These are phyloP conservation scores for Selene dorsalis DNA, from an alignment of 2,797 vertebrate species.

Conservation along the genomic window DNA sequence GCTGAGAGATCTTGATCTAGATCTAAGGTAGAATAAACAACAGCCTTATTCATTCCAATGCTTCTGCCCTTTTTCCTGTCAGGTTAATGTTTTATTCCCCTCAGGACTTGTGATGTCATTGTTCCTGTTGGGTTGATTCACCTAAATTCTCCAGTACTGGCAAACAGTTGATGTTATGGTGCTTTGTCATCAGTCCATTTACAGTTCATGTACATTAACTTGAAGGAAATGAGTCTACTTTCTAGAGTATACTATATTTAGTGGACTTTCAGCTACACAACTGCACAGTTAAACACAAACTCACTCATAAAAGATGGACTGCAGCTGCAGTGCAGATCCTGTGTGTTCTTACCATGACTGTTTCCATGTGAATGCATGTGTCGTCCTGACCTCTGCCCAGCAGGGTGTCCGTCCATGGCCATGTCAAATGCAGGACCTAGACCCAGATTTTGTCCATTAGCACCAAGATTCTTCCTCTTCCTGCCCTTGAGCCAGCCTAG, in stretches of 20 bases:
- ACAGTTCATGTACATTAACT: neutral
- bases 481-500: slow-evolving; percentile 91
- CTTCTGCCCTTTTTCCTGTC: neutral
- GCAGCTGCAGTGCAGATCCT: neutral
- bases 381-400: slow-evolving; percentile 65
- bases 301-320: neutral
- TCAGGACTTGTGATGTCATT: neutral
- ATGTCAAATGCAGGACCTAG: slow-evolving; percentile 76
- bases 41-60: neutral
- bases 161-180: no score
- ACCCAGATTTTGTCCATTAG: slow-evolving; percentile 58
- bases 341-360: slow-evolving; percentile 66
- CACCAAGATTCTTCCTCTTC: slow-evolving; percentile 78
- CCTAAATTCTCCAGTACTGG: neutral
- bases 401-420: slow-evolving; percentile 67
- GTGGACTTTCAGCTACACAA: neutral
- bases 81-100: neutral
- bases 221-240: neutral
- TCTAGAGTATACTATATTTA: neutral
- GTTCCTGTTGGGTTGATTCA: neutral
- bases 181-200: no score
- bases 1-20: no score
- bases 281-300: neutral
- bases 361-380: slow-evolving; percentile 69
- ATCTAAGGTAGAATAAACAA: no score